Conservation (phyloP, 2,888 invertebrate species). For the Marronus borbonicus region DNA sequence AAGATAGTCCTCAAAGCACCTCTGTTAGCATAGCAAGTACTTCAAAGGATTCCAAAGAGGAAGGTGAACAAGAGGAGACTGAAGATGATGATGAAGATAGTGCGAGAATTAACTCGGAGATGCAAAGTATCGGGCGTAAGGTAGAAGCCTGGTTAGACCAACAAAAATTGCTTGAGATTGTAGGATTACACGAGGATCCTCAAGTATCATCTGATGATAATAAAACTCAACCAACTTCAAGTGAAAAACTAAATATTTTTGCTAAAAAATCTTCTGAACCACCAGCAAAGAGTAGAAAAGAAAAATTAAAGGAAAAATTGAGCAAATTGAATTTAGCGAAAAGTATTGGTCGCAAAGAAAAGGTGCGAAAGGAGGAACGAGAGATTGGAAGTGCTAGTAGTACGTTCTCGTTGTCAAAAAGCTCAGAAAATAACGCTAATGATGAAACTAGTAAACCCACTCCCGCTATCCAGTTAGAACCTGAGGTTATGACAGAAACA, state of each 20-base stretch:
- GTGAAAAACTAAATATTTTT: slow-evolving; percentile 3
- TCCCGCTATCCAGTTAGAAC: no score
- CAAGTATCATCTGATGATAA: background rate
- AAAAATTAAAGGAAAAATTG: slow-evolving; percentile 24
- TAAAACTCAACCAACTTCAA: background rate
- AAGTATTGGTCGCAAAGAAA: slow-evolving; percentile 29
- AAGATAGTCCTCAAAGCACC: background rate
- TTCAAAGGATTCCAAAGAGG: slow-evolving; percentile 29
- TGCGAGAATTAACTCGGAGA: slow-evolving; percentile 4
- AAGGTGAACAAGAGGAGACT: slow-evolving; percentile 1
- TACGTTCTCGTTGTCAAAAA: background rate
- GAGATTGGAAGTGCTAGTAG: slow-evolving; percentile 1
- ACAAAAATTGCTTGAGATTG: background rate
- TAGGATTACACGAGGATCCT: background rate
- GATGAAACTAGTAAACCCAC: no score
- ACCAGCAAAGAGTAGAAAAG: slow-evolving; percentile 14
- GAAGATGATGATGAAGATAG: slow-evolving; percentile 8
- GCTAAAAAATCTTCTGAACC: background rate
- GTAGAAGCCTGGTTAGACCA: slow-evolving; percentile 16
- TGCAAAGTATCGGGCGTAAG: background rate
- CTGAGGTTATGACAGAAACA: no score
- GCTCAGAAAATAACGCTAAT: no score
- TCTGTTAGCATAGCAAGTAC: background rate
- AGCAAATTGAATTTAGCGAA: slow-evolving; percentile 13
- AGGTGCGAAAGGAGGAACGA: background rate